Evolutionary conservation across 1,140 invertebrate species (phyloP).

Genomic region (Orius laevigatus): DNA sequence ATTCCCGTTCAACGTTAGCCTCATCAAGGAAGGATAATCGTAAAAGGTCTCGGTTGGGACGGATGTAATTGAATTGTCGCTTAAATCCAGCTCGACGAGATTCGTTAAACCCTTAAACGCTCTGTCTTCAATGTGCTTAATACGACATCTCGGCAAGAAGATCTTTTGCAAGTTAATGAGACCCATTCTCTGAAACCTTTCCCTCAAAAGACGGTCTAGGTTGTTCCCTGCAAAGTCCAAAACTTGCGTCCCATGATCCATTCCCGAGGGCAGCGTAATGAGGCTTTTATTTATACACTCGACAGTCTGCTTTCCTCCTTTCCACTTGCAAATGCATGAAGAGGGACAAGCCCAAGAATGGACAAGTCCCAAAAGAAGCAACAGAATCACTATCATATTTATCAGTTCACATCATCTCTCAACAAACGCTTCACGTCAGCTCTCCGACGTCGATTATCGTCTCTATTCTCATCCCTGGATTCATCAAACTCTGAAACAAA

Average conservation of each 20-base stretch:
- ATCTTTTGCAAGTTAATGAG: constrained; percentile 77
- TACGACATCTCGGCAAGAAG: constrained; percentile 55
- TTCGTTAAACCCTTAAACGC: constrained; percentile 72
- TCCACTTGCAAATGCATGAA: constrained; percentile 77
- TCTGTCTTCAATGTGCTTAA: constrained; percentile 55
- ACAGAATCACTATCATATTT: constrained; percentile 11
- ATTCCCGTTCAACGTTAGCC: constrained; percentile 62
- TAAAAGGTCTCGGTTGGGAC: constrained; percentile 61
- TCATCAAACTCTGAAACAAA: too few relatives aligned
- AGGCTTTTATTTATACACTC: constrained; percentile 63
- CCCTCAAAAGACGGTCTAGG: constrained; percentile 51
- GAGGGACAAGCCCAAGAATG: constrained; percentile 42
- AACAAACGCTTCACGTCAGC: too few relatives aligned
- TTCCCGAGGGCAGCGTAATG: constrained; percentile 56
- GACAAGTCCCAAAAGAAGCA: constrained; percentile 4
- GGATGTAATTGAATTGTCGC: constrained; percentile 56
- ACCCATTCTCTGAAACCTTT: constrained; percentile 58
- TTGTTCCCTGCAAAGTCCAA: constrained; percentile 70
- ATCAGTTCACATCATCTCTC: neutral
- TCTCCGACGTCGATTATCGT: too few relatives aligned
- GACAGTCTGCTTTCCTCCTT: constrained; percentile 75
- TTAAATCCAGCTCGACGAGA: constrained; percentile 74
- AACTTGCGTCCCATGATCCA: constrained; percentile 78
- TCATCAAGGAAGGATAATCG: constrained; percentile 62
- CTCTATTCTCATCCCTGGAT: too few relatives aligned